These are phyloP conservation scores for Eurytoma adleriae DNA, from an alignment of 2,888 invertebrate genomes.

Conservation along the genomic window DNA sequence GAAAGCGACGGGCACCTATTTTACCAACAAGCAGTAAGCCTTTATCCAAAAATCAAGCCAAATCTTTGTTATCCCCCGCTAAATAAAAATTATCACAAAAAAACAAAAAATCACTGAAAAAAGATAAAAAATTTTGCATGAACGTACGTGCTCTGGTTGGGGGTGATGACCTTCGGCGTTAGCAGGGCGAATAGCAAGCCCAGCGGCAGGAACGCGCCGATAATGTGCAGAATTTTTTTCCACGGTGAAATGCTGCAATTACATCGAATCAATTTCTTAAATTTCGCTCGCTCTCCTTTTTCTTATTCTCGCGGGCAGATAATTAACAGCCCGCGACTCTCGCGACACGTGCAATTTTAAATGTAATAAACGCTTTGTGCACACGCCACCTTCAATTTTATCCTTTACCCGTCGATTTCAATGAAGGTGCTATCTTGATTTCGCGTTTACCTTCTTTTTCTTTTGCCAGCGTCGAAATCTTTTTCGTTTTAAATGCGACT, in stretches of 20 bases:
- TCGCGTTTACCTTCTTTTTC: too few species aligned
- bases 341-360: too few species aligned
- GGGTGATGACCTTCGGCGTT: slow-evolving; percentile 74
- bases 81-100: neutral
- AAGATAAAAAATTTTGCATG: slow-evolving; percentile 37
- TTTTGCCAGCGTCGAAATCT: too few species aligned
- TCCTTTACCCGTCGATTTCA: too few species aligned
- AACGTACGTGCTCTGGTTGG: slow-evolving; percentile 62
- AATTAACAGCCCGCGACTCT: too few species aligned
- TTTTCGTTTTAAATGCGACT: too few species aligned
- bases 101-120: neutral
- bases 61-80: too few species aligned
- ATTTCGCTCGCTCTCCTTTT: too few species aligned
- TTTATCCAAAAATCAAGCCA: neutral
- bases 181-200: slow-evolving; percentile 84
- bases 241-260: slow-evolving; percentile 76
- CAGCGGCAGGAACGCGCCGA: slow-evolving; percentile 84
- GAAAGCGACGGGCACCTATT: slow-evolving; percentile 46
- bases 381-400: too few species aligned
- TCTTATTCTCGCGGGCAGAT: too few species aligned
- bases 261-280: slow-evolving; percentile 23
- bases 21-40: slow-evolving; percentile 54
- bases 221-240: slow-evolving; percentile 81
- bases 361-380: too few species aligned
- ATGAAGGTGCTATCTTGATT: too few species aligned